phyloP scores from a whole-genome alignment of 2,888 invertebrate genomes.

The Panzeria rudis region DNA sequence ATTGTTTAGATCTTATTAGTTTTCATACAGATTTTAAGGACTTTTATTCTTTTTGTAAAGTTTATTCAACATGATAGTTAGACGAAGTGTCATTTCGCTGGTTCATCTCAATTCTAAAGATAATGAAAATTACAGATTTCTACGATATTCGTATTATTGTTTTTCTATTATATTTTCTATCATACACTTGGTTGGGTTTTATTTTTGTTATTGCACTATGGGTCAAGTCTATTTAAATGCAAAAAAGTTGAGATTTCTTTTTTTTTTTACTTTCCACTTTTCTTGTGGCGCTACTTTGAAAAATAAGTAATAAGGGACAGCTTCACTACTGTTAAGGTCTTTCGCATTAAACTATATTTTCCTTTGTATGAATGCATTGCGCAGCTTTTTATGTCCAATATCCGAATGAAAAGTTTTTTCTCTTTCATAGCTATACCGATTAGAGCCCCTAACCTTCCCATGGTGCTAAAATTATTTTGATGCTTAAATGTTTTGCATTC shows the following conservation, averaged over 20 bases:
- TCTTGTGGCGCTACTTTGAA: too few species aligned
- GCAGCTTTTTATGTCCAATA: too few species aligned
- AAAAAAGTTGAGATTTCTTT: too few species aligned
- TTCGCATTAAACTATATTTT: too few species aligned
- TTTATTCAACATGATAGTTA: too few species aligned
- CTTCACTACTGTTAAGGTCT: too few species aligned
- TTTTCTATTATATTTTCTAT: conserved; percentile 2
- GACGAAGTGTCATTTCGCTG: not conserved
- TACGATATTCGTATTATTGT: too few species aligned
- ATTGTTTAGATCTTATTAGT: not conserved
- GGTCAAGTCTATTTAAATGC: not conserved
- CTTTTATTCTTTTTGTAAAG: not conserved
- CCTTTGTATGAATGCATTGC: too few species aligned
- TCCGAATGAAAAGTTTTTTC: too few species aligned
- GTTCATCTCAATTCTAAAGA: conserved; percentile 29
- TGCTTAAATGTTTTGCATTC: conserved; percentile 33
- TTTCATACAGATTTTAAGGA: not conserved
- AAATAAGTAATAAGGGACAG: too few species aligned
- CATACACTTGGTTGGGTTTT: conserved; percentile 15
- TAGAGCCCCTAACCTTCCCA: not conserved
- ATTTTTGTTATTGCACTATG: conserved; percentile 1
- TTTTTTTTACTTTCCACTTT: too few species aligned
- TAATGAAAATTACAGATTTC: conserved; percentile 10
- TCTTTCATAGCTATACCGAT: too few species aligned
- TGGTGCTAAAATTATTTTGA: conserved; percentile 7